phyloP scores from a whole-genome alignment of 2,797 vertebrate genomes.

The Diceros bicornis region DNA sequence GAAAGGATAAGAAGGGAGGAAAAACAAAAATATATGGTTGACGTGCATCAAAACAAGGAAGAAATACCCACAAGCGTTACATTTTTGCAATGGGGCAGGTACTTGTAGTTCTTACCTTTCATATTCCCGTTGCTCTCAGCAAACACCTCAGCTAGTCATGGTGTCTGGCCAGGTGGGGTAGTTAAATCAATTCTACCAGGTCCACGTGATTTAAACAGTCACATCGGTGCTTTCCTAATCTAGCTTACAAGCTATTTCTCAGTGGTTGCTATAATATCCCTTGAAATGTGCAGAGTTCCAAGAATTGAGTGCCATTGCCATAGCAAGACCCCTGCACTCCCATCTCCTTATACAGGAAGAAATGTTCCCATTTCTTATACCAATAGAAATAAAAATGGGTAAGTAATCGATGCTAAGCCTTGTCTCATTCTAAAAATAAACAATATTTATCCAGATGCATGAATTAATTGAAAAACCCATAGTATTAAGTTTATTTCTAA shows the following conservation, averaged over 20 bases:
- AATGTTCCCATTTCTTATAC: neutral
- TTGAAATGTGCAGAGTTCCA: neutral
- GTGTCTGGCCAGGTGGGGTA: neutral
- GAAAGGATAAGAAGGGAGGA: neutral
- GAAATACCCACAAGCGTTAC: neutral
- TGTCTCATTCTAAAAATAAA: constrained; percentile 57
- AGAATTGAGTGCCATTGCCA: neutral
- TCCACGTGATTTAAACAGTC: neutral
- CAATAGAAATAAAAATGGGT: neutral
- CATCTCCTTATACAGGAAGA: neutral
- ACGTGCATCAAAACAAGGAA: neutral
- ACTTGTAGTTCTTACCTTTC: neutral
- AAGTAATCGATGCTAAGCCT: neutral
- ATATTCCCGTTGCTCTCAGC: neutral
- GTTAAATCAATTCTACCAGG: neutral
- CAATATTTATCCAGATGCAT: neutral
- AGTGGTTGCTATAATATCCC: neutral
- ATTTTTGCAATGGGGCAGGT: neutral
- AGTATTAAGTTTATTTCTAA: constrained; percentile 17
- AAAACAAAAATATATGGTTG: neutral
- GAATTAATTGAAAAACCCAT: neutral
- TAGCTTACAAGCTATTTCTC: neutral
- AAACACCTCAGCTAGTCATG: neutral
- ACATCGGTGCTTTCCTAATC: neutral
- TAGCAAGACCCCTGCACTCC: neutral